A percentile compares a stretch with the other conserved stretches of the same genome.
Evolutionary conservation across 2,888 invertebrate species (phyloP).

Genomic region (Leptopilina myrica): DNA sequence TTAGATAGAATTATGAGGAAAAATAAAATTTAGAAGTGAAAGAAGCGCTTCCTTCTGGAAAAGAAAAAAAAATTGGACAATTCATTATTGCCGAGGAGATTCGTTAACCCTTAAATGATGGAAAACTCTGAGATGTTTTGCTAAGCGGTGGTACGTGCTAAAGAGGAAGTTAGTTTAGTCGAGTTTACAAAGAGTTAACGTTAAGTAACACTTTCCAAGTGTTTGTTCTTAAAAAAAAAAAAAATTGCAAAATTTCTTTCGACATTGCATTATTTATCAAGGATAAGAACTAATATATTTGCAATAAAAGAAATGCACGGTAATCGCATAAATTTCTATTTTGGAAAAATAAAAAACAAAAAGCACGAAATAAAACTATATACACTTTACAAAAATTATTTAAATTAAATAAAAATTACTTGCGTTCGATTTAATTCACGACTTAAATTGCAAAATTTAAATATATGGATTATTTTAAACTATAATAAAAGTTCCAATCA

Average conservation of each 20-base stretch:
- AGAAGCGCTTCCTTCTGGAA: neutral
- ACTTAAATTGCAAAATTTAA: too few species aligned
- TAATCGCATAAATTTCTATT: conserved; percentile 45
- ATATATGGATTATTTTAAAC: too few species aligned
- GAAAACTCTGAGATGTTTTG: conserved; percentile 8
- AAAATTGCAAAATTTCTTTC: neutral
- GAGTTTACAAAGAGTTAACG: conserved; percentile 37
- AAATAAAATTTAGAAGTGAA: neutral
- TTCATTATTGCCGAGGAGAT: conserved; percentile 17
- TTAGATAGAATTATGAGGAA: neutral
- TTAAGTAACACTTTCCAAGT: conserved; percentile 24
- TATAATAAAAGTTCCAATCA: too few species aligned
- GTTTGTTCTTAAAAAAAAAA: conserved; percentile 14
- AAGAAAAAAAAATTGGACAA: neutral
- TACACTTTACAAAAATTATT: too few species aligned
- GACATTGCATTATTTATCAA: neutral
- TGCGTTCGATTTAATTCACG: too few species aligned
- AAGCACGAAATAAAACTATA: too few species aligned
- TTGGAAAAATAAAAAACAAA: too few species aligned
- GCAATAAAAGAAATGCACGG: conserved; percentile 63
- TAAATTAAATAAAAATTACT: too few species aligned
- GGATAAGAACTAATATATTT: neutral
- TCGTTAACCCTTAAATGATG: conserved; percentile 30
- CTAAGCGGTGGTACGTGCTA: conserved; percentile 36
- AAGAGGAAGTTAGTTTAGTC: conserved; percentile 29